Evolutionary conservation across 1,140 invertebrate species (phyloP), one percentile per base, ranked within the genome.

Genomic region (Trachymyrmex septentrionalis): DNA sequence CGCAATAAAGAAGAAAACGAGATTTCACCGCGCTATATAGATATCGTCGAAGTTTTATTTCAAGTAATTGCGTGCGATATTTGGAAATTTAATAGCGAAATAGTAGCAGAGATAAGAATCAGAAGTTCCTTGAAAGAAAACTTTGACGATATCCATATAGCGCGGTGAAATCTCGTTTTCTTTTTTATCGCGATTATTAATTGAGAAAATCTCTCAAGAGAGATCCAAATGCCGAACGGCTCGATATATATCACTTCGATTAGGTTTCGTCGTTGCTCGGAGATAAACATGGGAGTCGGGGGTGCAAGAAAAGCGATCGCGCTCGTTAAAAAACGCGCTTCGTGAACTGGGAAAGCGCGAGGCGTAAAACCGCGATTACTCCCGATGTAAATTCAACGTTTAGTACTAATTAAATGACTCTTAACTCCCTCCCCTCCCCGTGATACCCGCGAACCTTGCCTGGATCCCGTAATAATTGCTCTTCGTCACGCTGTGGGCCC

Each of bases 401-500:
- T 86, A 86, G 85, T 69, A n/a, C 53, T 86, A 86, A 86, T 86
- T 86, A 86, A 86, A 86, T 82, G 57, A 59, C 59, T 64, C 76
- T 86, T 86, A 81, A 81, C n/a, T n/a, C n/a, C n/a, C n/a, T n/a
- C n/a, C n/a, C n/a, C n/a, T 30, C 76, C 44, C 53, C 63, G 44
- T 34, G 84, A 77, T 55, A 75, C 61, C 66, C 72, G 75, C 73
- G 24, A 57, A 3, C 21, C 38, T 67, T 53, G 30, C 38, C 27
- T 38, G 50, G 64, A 30, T 38, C 14, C 53, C 21, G 21, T 30
- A 53, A 24, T 72, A 82, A 72, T 59, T 57, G 34, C 66, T 34
- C 19, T 59, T 78, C 75, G 50, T 73, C 80, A 69, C 21, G 53
- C 30, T 10, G 78, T 34, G 53, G 67, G 21, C 16, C 34, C 67